Conservation (phyloP, 2,113 vertebrate genomes). For the Eolophus roseicapilla region DNA sequence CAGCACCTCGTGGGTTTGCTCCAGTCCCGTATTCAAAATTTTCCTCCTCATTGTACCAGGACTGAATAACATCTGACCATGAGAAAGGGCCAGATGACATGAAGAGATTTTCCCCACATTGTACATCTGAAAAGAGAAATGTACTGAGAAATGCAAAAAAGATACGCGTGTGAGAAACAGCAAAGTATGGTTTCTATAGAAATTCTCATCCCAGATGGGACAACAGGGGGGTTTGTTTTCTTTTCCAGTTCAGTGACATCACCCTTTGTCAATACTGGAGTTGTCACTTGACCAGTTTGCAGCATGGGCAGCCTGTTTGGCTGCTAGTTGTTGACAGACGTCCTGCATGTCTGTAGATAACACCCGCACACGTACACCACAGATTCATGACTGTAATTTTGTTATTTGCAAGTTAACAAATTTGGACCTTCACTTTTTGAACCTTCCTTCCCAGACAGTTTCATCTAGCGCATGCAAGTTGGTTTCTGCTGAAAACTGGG, state of each 20-base stretch:
- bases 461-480: neutral
- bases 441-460: neutral
- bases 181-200: neutral
- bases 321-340: neutral
- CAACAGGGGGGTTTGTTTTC: neutral
- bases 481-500: neutral
- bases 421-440: neutral
- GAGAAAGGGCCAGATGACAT: neutral
- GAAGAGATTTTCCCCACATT: slow-evolving; percentile 71
- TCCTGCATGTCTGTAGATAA: neutral
- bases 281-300: neutral
- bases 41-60: slow-evolving; percentile 57
- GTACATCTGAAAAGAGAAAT: slow-evolving; percentile 46
- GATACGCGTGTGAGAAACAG: fast-evolving
- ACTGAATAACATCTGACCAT: slow-evolving; percentile 16
- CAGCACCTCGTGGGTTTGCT: neutral
- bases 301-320: neutral
- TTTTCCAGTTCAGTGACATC: neutral
- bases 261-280: neutral
- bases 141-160: neutral
- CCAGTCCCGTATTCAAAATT: slow-evolving; percentile 43
- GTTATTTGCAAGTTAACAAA: neutral
- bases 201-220: neutral
- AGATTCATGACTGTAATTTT: neutral
- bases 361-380: neutral